Percentiles rank a stretch among this genome's conserved stretches.
phyloP scores from a whole-genome alignment of 2,888 invertebrate genomes.

The Andrena fulva region DNA sequence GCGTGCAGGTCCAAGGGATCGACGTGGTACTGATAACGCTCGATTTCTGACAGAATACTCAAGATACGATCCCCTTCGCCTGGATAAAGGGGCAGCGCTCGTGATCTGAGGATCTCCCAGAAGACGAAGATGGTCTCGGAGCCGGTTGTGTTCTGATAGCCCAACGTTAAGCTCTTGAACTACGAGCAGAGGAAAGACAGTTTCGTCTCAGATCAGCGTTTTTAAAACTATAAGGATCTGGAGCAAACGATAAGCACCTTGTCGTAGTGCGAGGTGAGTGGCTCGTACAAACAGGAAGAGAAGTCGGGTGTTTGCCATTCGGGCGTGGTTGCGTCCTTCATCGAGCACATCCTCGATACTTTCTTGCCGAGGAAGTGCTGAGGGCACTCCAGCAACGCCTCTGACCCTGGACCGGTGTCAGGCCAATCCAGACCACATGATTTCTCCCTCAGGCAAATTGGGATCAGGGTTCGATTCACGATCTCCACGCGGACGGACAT shows the following conservation, averaged over 20 bases:
- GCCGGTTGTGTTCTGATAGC: constrained; percentile 88
- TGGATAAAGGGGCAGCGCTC: constrained; percentile 86
- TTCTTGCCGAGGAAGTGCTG: constrained; percentile 78
- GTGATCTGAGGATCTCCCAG: constrained; percentile 86
- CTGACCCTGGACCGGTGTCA: constrained; percentile 90
- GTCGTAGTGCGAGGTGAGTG: constrained; percentile 88
- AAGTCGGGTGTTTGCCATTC: constrained; percentile 92
- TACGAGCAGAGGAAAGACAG: constrained; percentile 75
- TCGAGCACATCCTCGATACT: constrained; percentile 86
- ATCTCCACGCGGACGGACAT: constrained; percentile 89
- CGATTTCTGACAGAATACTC: constrained; percentile 86
- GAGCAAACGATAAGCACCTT: constrained; percentile 84
- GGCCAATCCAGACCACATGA: constrained; percentile 88
- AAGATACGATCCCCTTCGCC: constrained; percentile 89
- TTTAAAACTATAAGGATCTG: neutral
- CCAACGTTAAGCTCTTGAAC: constrained; percentile 87
- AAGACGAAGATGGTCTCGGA: constrained; percentile 87
- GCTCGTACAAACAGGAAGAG: constrained; percentile 89
- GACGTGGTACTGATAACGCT: constrained; percentile 86
- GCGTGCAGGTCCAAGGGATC: constrained; percentile 85
- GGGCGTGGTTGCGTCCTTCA: constrained; percentile 88
- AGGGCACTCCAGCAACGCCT: constrained; percentile 89
- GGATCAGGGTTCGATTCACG: constrained; percentile 87
- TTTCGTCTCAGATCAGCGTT: neutral
- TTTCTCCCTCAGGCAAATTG: constrained; percentile 86